These are phyloP conservation scores for Deilephila porcellus DNA, from an alignment of 2,888 invertebrate genomes.

Conservation along the genomic window DNA sequence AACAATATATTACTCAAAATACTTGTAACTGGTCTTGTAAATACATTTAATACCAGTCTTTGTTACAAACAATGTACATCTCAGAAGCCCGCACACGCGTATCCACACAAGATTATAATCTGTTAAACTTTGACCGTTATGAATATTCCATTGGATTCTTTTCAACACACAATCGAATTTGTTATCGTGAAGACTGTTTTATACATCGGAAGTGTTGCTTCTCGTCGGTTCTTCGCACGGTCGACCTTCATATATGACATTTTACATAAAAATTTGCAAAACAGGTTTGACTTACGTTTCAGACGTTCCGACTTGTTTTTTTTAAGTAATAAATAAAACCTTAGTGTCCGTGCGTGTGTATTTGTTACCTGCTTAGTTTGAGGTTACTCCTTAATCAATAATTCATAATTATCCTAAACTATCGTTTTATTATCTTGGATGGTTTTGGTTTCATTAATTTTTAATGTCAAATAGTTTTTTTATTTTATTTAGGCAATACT, in stretches of 20 bases:
- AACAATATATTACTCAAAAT: not conserved
- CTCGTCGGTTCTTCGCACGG: constrained; percentile 59
- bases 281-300: constrained; percentile 52
- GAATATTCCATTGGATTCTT: constrained; percentile 30
- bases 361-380: not conserved
- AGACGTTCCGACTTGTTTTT: constrained; percentile 15
- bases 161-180: constrained; percentile 24
- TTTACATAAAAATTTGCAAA: constrained; percentile 60
- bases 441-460: not conserved
- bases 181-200: constrained; percentile 28
- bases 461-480: too few species aligned
- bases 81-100: not conserved
- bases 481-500: not conserved
- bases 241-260: constrained; percentile 67
- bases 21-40: not conserved
- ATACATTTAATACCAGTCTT: not conserved
- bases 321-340: constrained; percentile 22
- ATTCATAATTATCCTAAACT: not conserved
- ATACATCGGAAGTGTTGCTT: constrained; percentile 57
- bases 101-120: constrained; percentile 11
- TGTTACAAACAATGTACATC: not conserved
- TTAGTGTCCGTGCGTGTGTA: not conserved
- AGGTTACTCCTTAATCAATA: not conserved
- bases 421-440: not conserved
- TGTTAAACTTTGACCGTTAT: constrained; percentile 31